These are phyloP conservation scores for Sebastes nivosus DNA, from an alignment of 2,797 vertebrate species.

Conservation along the genomic window DNA sequence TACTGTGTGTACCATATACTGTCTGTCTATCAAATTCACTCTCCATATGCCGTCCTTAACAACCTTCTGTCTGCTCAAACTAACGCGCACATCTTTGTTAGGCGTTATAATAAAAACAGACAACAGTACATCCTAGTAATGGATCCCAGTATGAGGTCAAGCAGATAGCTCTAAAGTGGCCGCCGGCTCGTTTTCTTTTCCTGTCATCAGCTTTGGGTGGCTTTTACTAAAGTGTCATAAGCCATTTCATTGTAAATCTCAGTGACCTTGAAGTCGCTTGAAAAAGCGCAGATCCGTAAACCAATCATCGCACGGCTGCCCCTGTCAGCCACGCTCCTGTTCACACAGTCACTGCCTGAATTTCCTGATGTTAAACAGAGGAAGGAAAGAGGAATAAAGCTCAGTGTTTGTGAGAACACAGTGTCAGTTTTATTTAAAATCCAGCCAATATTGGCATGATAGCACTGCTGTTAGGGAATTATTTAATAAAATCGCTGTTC, in stretches of 20 bases:
- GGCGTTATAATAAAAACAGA: conserved; percentile 65
- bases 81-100: conserved; percentile 63
- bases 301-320: conserved; percentile 90
- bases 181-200: conserved; percentile 76
- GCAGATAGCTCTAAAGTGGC: conserved; percentile 85
- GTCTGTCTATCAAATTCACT: conserved; percentile 79
- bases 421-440: conserved; percentile 45
- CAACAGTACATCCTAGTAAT: conserved; percentile 63
- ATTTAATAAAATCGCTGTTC: conserved; percentile 33
- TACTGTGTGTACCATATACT: conserved; percentile 61
- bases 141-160: conserved; percentile 85
- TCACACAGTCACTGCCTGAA: conserved; percentile 81
- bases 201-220: conserved; percentile 90
- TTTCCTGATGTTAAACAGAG: conserved; percentile 80
- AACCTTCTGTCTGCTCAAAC: conserved; percentile 77
- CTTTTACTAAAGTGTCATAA: conserved; percentile 88
- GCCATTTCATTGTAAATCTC: conserved; percentile 93
- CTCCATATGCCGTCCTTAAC: conserved; percentile 83
- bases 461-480: conserved; percentile 21
- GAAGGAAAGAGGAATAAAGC: conserved; percentile 64
- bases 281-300: conserved; percentile 94
- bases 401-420: conserved; percentile 51
- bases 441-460: conserved; percentile 15
- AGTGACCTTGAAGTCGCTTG: conserved; percentile 92
- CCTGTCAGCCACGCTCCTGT: conserved; percentile 89